These are phyloP conservation scores for Meloe dianella DNA, from an alignment of 2,888 invertebrate species.

Conservation along the genomic window DNA sequence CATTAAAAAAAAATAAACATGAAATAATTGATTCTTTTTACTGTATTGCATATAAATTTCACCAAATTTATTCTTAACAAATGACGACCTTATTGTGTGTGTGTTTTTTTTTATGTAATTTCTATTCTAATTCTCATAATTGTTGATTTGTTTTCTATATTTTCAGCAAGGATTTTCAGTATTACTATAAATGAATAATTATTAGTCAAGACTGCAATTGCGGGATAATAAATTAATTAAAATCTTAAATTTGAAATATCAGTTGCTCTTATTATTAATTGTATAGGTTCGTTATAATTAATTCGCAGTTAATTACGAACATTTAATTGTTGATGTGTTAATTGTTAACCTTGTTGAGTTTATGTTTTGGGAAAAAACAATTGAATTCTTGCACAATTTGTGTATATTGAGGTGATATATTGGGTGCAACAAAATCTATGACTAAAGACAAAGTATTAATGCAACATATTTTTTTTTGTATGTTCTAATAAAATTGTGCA, in stretches of 20 bases:
- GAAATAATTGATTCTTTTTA: too few species aligned
- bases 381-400: background rate
- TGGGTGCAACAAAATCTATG: slow-evolving; percentile 2
- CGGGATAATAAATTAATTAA: background rate
- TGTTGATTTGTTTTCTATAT: background rate
- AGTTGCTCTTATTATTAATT: background rate
- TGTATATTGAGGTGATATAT: background rate
- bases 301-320: background rate
- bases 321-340: background rate
- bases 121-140: slow-evolving; percentile 9
- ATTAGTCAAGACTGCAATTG: background rate
- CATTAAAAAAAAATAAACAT: too few species aligned
- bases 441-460: background rate
- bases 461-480: background rate
- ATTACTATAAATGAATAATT: background rate
- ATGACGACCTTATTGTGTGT: background rate
- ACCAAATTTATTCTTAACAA: background rate
- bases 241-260: background rate
- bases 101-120: too few species aligned
- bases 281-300: background rate
- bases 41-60: too few species aligned
- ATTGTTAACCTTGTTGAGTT: background rate
- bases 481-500: background rate
- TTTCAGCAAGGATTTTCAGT: background rate
- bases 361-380: background rate